A percentile compares a stretch with the other conserved stretches of the same genome.
phyloP scores from a whole-genome alignment of 2,888 invertebrate species.

The Idaea straminata region DNA sequence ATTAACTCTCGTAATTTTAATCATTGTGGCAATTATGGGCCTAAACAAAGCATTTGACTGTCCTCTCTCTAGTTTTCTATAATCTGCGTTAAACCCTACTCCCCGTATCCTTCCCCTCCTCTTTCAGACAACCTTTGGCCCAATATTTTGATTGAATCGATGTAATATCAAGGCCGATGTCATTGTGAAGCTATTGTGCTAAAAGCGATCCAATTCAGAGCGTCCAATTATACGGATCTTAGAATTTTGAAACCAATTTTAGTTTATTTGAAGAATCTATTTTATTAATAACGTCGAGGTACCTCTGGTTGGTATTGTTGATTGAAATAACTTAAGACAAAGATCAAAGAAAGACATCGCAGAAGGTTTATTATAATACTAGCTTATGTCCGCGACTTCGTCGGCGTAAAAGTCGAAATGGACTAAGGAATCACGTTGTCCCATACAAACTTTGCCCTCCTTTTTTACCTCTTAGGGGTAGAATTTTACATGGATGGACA shows the following conservation, averaged over 20 bases:
- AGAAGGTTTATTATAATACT: too few species aligned
- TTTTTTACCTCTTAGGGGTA: too few species aligned
- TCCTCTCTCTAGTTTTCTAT: too few species aligned
- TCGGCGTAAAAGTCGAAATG: too few species aligned
- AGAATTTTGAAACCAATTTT: constrained; percentile 49
- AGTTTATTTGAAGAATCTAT: constrained; percentile 34
- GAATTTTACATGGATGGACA: too few species aligned
- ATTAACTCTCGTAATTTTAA: too few species aligned
- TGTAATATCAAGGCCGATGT: constrained; percentile 62
- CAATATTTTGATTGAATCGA: constrained; percentile 69
- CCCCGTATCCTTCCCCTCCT: constrained; percentile 13
- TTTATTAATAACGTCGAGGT: not conserved
- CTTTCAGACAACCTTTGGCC: constrained; percentile 62
- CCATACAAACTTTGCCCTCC: too few species aligned
- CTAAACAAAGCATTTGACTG: too few species aligned
- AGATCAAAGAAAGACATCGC: not conserved
- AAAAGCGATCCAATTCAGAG: constrained; percentile 44
- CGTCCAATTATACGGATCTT: constrained; percentile 50
- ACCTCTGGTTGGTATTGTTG: not conserved
- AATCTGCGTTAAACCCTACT: not conserved
- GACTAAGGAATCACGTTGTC: too few species aligned
- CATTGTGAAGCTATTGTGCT: constrained; percentile 58
- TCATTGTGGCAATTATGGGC: too few species aligned
- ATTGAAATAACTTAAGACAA: not conserved
- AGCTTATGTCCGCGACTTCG: too few species aligned